phyloP scores from a whole-genome alignment of 2,888 invertebrate species.

The Fragum fragum region DNA sequence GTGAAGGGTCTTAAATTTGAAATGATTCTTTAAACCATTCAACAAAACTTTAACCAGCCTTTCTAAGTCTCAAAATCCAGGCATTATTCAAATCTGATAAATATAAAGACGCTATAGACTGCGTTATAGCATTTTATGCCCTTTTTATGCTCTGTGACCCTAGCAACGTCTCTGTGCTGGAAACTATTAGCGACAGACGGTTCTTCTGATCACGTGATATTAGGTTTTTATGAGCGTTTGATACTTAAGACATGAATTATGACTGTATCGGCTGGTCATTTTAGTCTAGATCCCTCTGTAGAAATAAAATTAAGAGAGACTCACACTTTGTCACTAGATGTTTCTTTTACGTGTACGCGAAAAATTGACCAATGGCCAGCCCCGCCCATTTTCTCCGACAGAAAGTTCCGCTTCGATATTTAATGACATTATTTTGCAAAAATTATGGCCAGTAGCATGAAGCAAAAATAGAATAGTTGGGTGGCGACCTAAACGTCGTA shows the following conservation, averaged over 20 bases:
- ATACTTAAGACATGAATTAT: background rate
- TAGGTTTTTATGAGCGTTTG: constrained; percentile 1
- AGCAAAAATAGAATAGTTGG: too few relatives aligned
- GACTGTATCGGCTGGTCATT: too few relatives aligned
- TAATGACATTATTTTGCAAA: too few relatives aligned
- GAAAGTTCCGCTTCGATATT: too few relatives aligned
- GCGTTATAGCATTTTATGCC: constrained; percentile 53
- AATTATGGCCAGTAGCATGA: too few relatives aligned
- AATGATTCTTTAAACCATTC: constrained; percentile 14
- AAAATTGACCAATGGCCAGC: too few relatives aligned
- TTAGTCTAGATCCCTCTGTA: too few relatives aligned
- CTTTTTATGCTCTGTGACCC: constrained; percentile 54
- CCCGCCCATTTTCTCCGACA: too few relatives aligned
- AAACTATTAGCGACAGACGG: constrained; percentile 54
- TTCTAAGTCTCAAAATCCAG: constrained; percentile 33
- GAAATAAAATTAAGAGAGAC: too few relatives aligned
- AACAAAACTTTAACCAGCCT: constrained; percentile 16
- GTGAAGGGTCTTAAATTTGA: constrained; percentile 10
- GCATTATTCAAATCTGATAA: constrained; percentile 63
- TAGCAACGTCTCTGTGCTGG: constrained; percentile 39
- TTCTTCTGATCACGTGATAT: constrained; percentile 14
- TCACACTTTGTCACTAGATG: too few relatives aligned
- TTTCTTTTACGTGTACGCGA: too few relatives aligned
- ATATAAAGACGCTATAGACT: constrained; percentile 62
- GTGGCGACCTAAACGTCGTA: too few relatives aligned